Conservation (phyloP, 2,113 vertebrate species). For the Passer domesticus region DNA sequence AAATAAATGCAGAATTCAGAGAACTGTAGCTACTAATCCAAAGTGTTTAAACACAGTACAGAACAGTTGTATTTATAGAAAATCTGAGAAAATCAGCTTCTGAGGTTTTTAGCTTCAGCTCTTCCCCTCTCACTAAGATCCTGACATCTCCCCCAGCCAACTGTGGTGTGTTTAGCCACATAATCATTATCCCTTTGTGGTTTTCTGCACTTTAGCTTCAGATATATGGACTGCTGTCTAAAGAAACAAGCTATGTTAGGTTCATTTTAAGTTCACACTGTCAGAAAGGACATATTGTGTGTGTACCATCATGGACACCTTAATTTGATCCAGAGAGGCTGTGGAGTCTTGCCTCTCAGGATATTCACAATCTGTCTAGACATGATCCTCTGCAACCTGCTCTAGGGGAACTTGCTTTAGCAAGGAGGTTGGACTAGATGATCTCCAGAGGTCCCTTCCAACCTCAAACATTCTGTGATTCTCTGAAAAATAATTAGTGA, state of each 20-base stretch:
- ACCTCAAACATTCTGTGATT: not conserved
- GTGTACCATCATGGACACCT: not conserved
- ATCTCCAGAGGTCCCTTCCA: not conserved
- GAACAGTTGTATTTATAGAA: slow-evolving; percentile 18
- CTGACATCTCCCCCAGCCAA: not conserved
- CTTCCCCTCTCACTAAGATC: not conserved
- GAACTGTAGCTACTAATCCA: not conserved
- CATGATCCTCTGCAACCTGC: not conserved
- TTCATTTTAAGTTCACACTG: not conserved
- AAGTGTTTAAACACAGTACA: not conserved
- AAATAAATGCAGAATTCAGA: slow-evolving; percentile 34
- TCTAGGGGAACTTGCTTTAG: not conserved
- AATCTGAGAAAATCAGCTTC: not conserved
- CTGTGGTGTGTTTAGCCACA: not conserved
- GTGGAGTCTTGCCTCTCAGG: not conserved
- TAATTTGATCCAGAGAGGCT: not conserved
- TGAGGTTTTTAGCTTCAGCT: not conserved
- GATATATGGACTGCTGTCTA: not conserved
- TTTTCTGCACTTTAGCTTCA: not conserved
- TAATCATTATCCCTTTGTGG: not conserved
- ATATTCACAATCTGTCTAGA: not conserved
- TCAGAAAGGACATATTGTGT: not conserved
- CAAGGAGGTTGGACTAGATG: not conserved
- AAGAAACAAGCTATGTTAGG: not conserved
- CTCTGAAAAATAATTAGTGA: not conserved